These are phyloP conservation scores for Sminthurides aquaticus DNA, from an alignment of 2,888 invertebrate genomes.

Conservation along the genomic window DNA sequence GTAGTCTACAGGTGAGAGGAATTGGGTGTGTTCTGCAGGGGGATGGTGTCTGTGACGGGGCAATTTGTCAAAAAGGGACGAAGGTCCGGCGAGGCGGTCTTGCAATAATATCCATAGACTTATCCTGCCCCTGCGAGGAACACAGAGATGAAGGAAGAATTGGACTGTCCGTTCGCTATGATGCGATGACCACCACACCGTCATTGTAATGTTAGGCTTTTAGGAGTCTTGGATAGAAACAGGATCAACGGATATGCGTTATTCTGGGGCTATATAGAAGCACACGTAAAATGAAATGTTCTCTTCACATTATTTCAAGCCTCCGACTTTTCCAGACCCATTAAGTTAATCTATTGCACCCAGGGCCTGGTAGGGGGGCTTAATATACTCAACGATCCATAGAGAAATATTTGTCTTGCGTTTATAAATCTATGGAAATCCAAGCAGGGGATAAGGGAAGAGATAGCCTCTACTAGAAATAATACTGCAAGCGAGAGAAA, in stretches of 20 bases:
- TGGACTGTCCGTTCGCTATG: too few species aligned
- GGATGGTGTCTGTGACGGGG: background rate
- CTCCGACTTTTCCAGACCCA: background rate
- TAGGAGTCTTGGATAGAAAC: too few species aligned
- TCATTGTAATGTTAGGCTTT: too few species aligned
- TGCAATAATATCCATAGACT: too few species aligned
- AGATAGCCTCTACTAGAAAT: too few species aligned
- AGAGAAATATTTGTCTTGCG: background rate
- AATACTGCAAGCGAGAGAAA: too few species aligned
- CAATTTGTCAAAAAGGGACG: background rate
- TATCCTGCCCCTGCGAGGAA: too few species aligned
- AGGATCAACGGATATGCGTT: background rate
- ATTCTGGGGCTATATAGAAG: background rate
- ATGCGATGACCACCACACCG: too few species aligned
- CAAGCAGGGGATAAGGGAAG: background rate
- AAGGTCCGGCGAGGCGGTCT: too few species aligned
- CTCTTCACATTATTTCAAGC: background rate
- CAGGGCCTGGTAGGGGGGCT: background rate
- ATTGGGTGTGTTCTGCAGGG: background rate
- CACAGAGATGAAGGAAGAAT: too few species aligned
- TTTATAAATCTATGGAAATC: background rate
- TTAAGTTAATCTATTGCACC: background rate
- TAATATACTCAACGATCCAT: background rate
- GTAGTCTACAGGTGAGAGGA: background rate
- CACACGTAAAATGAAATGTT: background rate